Evolutionary conservation across 2,113 vertebrate species (phyloP).

Genomic region (Equus quagga): DNA sequence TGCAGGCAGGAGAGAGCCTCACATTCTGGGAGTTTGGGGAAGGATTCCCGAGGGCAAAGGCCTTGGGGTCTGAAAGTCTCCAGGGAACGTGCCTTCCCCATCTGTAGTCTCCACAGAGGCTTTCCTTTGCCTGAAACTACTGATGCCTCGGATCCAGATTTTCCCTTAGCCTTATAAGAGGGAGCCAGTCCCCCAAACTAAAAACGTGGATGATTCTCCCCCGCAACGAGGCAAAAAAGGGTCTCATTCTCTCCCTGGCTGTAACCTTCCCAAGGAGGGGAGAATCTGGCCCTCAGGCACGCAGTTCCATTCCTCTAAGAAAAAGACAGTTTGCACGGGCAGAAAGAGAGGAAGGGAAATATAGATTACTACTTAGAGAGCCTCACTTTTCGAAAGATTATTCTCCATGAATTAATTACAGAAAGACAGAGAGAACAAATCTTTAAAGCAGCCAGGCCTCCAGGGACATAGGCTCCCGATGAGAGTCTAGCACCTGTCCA

Average conservation of each 20-base stretch:
- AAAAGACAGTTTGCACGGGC: slow-evolving; percentile 26
- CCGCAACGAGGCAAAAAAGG: neutral
- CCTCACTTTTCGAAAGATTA: slow-evolving; percentile 41
- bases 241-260: neutral
- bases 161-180: neutral
- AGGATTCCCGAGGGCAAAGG: slow-evolving; percentile 68
- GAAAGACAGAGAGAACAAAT: slow-evolving; percentile 43
- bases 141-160: slow-evolving; percentile 19
- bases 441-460: neutral
- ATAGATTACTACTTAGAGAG: slow-evolving; percentile 1
- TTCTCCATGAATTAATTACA: slow-evolving; percentile 24
- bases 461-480: neutral
- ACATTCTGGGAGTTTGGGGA: slow-evolving; percentile 68
- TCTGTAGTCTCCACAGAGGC: neutral
- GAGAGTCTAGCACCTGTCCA: neutral
- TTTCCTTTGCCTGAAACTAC: slow-evolving; percentile 50
- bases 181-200: slow-evolving; percentile 13
- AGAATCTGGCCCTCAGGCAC: neutral
- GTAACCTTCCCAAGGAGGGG: neutral
- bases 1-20: slow-evolving; percentile 69
- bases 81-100: neutral
- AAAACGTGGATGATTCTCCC: slow-evolving; percentile 50
- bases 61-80: slow-evolving; percentile 59
- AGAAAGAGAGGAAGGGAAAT: slow-evolving; percentile 41
- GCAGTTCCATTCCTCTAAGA: slow-evolving; percentile 6